phyloP scores from a whole-genome alignment of 2,797 vertebrate genomes.

The Gadopsis marmoratus region DNA sequence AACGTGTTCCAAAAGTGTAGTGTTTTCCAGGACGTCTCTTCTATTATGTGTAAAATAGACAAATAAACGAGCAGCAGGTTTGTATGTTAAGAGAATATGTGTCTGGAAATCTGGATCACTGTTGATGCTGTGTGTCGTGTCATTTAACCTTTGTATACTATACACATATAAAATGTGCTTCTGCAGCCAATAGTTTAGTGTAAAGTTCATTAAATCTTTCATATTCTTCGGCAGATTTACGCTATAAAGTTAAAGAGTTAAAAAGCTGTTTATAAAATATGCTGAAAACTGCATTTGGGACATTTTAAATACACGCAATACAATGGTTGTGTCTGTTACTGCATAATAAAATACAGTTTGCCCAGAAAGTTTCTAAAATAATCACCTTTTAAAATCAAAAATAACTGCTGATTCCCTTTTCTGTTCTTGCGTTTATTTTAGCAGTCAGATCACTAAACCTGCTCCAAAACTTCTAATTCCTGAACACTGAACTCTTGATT shows the following conservation, averaged over 20 bases:
- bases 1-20: too few relatives aligned
- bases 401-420: background rate
- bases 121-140: background rate
- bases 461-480: background rate
- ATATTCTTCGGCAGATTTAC: background rate
- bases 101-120: conserved; percentile 20
- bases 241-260: background rate
- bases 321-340: background rate
- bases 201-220: background rate
- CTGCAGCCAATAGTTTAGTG: background rate
- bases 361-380: background rate
- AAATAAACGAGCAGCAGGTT: too few relatives aligned
- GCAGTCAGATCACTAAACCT: background rate
- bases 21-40: too few relatives aligned
- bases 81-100: too few relatives aligned
- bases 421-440: background rate
- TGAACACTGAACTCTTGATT: background rate
- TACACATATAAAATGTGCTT: background rate
- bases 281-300: background rate
- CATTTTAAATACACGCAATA: background rate
- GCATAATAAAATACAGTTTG: background rate
- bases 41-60: too few relatives aligned
- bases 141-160: conserved; percentile 12
- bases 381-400: background rate
- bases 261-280: background rate